Evolutionary conservation across 2,797 vertebrate species (phyloP), one percentile per base, ranked within the genome.

Genomic region (Catamblyrhynchus diadema): DNA sequence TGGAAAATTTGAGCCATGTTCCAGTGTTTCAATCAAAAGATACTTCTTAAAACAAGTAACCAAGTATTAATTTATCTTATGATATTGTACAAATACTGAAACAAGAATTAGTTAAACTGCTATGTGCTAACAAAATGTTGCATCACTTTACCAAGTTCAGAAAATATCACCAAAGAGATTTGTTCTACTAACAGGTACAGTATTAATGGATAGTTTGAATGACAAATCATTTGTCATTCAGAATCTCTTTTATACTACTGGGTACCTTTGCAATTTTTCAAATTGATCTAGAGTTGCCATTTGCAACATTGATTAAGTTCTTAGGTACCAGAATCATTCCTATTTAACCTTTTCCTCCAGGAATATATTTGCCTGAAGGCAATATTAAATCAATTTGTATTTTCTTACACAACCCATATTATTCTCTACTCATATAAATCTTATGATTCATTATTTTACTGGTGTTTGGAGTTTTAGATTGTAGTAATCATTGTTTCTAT

Each of bases 261-360:
- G 16, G 92, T 82, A 93, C 39, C 71, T 95, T 69, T 94, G 54
- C 42, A 82, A 93, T 96, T 95, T 95, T 96, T 97, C 91, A 97
- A 81, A 81, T 91, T 96, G 95, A 97, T 97, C 97, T 96, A 96
- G 97, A 93, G 65, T 94, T 97, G 86, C 95, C 61, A 94, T 90
- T 94, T 93, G 33, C n/a, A 95, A 67, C 84, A 92, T 30, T 95
- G 92, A 94, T 93, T 91, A 91, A 95, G 56, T 95, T 96, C 86
- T 95, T 94, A 77, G 32, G 27, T 88, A 90, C 78, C 64, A 95
- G 95, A 97, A 94, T 75, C 12, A 62, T 96, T 97, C 70, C 33
- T 82, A 77, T 90, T 96, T 84, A 62, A 13, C 91, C 33, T 90
- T 92, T 82, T 66, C 48, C 48, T 92, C 33, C 21, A 87, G 72